Evolutionary conservation across 2,888 invertebrate genomes (phyloP), one percentile per base, ranked within the genome.

Genomic region (Meghimatium bilineatum): DNA sequence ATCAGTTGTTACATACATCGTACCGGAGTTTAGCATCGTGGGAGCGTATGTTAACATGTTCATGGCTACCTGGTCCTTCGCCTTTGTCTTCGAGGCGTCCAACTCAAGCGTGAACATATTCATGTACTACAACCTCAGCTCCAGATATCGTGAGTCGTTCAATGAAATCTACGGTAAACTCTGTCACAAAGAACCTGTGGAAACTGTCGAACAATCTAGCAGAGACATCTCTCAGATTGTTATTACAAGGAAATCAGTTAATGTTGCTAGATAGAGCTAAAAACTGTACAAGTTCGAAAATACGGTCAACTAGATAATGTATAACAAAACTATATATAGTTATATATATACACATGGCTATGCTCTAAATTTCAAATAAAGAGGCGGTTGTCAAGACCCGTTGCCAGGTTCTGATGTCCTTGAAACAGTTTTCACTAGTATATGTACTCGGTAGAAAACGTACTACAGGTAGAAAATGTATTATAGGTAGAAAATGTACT

Each of bases 41-140:
- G 71, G 80, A 1, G 52, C 10, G 5, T 80, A 71, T n/a, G 36
- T 60, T n/a, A 80, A 80, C 29, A 49, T 71, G 17, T 80, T 80
- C 72, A 52, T 60, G 49, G 23, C 66, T 5, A 69, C 20, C 17
- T 80, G 80, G 80, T 34, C 80, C 0, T 71, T 80, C 71, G 72
- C 52, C 12, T 56, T 71, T 32, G 56, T 80, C 32, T 71, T 72
- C 36, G 80, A 80, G 56, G 71, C 71, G 12, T 49, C 66, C 5
- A 69, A 80, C 36, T 80, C 80, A 1, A 71, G 71, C 36, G 38
- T 80, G n/a, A 80, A 71, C 69, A 69, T 80, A 0, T 69, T 80
- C 36, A 10, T 80, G 52, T 80, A 80, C 36, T 80, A 80, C 80
- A 80, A 52, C 5, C 29, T 80, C n/a, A 80, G 80, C 38, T 56